Evolutionary conservation across 2,888 invertebrate species (phyloP).

Genomic region (Prosapia bicincta): DNA sequence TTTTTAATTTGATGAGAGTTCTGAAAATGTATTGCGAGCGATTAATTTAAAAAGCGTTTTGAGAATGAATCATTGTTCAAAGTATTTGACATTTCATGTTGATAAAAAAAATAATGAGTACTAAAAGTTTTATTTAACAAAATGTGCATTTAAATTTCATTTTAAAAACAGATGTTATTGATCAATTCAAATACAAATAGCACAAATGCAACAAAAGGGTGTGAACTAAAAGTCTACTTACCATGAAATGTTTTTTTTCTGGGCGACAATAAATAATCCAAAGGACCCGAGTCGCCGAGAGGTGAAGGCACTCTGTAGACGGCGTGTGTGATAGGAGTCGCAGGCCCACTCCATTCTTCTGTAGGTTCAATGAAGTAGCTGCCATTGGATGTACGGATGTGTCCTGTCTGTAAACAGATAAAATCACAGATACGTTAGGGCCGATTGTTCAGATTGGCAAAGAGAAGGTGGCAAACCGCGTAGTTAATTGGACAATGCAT

Average conservation of each 20-base stretch:
- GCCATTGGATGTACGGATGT: slow-evolving; percentile 62
- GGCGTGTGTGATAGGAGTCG: slow-evolving; percentile 49
- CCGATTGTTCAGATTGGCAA: neutral
- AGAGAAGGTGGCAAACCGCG: neutral
- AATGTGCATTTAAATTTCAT: no score
- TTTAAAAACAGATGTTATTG: no score
- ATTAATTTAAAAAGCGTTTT: no score
- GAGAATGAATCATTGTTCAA: no score
- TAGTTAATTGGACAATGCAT: neutral
- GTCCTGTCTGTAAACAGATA: slow-evolving; percentile 58
- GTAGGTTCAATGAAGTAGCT: slow-evolving; percentile 65
- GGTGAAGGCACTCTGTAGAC: slow-evolving; percentile 45
- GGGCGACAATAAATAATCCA: neutral
- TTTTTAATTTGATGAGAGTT: no score
- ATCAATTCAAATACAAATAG: no score
- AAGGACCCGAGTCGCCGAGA: neutral
- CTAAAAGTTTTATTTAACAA: no score
- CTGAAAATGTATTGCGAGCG: no score
- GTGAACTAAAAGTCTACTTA: neutral
- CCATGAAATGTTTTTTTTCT: neutral
- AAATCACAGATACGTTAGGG: neutral
- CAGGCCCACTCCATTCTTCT: slow-evolving; percentile 49
- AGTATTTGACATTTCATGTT: no score
- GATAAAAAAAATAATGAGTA: no score
- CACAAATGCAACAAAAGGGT: neutral